Percentiles rank a stretch among this genome's conserved stretches.
Evolutionary conservation across 1,140 invertebrate genomes (phyloP).

Genomic region (Drosophila ambigua): DNA sequence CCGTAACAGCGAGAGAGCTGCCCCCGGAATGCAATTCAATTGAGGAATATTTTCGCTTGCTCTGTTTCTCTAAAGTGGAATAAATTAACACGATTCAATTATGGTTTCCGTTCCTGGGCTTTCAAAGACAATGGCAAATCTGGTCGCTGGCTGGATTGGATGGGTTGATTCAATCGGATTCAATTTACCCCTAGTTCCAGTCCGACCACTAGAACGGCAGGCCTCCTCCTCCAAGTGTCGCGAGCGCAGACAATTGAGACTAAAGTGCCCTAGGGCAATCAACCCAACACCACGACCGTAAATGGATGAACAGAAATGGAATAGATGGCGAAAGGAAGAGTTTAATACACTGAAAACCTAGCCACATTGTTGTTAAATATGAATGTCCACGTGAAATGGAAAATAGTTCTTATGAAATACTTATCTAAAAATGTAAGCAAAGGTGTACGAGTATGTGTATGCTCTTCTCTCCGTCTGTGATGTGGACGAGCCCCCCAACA

Average conservation of each 20-base stretch:
- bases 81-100: slow-evolving; percentile 70
- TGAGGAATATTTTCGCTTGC: slow-evolving; percentile 24
- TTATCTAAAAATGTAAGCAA: too few relatives aligned
- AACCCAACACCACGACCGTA: slow-evolving; percentile 19
- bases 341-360: neutral
- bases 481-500: neutral
- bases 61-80: slow-evolving; percentile 29
- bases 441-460: too few relatives aligned
- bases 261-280: slow-evolving; percentile 46
- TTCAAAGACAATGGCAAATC: slow-evolving; percentile 33
- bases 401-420: slow-evolving; percentile 7
- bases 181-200: slow-evolving; percentile 37
- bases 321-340: slow-evolving; percentile 26
- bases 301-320: slow-evolving; percentile 1
- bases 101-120: slow-evolving; percentile 51
- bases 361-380: neutral
- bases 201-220: neutral
- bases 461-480: too few relatives aligned
- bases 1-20: neutral
- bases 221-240: slow-evolving; percentile 2
- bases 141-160: slow-evolving; percentile 17
- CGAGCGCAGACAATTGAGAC: slow-evolving; percentile 27
- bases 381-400: neutral
- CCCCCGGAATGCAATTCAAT: slow-evolving; percentile 19
- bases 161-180: slow-evolving; percentile 54